Conservation (phyloP, 2,113 vertebrate species). For the Xyrauchen texanus region DNA sequence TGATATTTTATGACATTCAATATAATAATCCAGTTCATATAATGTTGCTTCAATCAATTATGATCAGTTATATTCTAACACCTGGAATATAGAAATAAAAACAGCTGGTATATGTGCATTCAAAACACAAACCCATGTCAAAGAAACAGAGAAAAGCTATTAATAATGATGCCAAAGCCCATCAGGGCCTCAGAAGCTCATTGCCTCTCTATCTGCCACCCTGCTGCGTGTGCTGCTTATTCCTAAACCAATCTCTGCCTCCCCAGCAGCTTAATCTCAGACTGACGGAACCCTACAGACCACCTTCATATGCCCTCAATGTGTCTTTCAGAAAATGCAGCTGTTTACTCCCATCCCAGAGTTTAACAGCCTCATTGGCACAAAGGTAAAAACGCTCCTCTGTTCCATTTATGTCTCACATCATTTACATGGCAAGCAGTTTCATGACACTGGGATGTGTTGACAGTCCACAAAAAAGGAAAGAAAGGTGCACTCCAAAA, state of each 20-base stretch:
- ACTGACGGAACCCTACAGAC: constrained; percentile 19
- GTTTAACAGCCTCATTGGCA: background rate
- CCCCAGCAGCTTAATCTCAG: constrained; percentile 18
- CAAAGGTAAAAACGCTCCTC: background rate
- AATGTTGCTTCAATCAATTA: no score
- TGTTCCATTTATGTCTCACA: constrained; percentile 26
- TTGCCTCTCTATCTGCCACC: constrained; percentile 6
- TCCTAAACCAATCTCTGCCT: constrained; percentile 14
- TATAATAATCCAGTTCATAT: no score
- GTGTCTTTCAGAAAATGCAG: constrained; percentile 19
- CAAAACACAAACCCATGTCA: background rate
- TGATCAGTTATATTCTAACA: no score
- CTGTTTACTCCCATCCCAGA: background rate
- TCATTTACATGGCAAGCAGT: constrained; percentile 30
- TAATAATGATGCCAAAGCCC: constrained; percentile 1
- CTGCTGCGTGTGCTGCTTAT: constrained; percentile 4
- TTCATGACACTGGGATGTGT: constrained; percentile 39
- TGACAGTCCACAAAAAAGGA: constrained; percentile 45
- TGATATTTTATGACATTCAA: no score
- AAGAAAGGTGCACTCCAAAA: constrained; percentile 43
- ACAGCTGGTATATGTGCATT: no score
- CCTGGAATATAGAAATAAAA: no score
- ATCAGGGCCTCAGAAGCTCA: constrained; percentile 11
- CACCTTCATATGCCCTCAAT: constrained; percentile 23
- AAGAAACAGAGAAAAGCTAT: background rate